These are phyloP conservation scores for Urocitellus parryii DNA, from an alignment of 2,113 vertebrate species.

Conservation along the genomic window DNA sequence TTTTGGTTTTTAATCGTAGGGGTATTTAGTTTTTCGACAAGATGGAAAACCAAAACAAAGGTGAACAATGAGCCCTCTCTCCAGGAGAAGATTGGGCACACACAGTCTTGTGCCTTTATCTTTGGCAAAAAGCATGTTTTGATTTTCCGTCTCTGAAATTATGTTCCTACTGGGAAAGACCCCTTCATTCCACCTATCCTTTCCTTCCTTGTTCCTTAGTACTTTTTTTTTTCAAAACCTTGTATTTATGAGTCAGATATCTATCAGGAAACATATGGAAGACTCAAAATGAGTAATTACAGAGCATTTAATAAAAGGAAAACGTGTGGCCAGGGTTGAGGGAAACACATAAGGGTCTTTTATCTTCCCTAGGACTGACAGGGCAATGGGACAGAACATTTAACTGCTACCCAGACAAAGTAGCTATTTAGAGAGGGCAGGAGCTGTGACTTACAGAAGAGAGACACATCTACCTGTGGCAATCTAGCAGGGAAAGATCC, in stretches of 20 bases:
- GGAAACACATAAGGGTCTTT: neutral
- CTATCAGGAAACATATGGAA: neutral
- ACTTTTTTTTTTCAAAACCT: neutral
- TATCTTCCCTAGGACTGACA: neutral
- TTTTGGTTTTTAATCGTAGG: neutral
- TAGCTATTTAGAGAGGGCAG: neutral
- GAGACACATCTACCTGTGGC: neutral
- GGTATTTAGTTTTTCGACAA: neutral
- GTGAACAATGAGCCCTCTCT: neutral
- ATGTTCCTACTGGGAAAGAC: neutral
- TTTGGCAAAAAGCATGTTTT: neutral
- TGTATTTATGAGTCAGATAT: slow-evolving; percentile 5
- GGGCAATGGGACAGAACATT: neutral
- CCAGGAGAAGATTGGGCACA: neutral
- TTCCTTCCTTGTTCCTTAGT: neutral
- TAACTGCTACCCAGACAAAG: neutral
- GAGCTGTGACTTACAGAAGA: neutral
- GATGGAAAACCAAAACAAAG: slow-evolving; percentile 19
- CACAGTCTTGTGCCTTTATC: neutral
- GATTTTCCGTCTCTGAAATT: neutral
- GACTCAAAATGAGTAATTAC: neutral
- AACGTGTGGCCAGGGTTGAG: neutral
- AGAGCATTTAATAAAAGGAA: slow-evolving; percentile 34
- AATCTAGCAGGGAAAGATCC: neutral
- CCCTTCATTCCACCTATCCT: neutral